A percentile compares a stretch with the other conserved stretches of the same genome.
Evolutionary conservation across 2,888 invertebrate genomes (phyloP).

Genomic region (Proisotoma minuta): DNA sequence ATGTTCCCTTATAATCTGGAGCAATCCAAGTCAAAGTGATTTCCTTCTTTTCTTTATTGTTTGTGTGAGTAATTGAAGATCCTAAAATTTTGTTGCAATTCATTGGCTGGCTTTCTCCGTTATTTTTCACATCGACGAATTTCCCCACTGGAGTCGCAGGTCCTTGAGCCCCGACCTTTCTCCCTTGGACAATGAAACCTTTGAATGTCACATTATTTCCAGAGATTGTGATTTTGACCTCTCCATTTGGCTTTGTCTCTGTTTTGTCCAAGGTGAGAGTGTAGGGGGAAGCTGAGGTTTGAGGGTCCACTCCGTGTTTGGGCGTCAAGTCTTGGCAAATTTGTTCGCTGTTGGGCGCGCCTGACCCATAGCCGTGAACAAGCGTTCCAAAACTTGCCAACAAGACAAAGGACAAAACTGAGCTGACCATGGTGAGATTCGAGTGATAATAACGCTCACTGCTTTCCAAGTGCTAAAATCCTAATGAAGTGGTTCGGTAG

Average conservation of each 20-base stretch:
- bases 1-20: constrained; percentile 29
- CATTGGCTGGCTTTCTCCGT: constrained; percentile 3
- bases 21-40: constrained; percentile 25
- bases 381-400: neutral
- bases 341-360: constrained; percentile 25
- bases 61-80: constrained; percentile 27
- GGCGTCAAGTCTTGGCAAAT: constrained; percentile 31
- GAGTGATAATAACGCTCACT: neutral
- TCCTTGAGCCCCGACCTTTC: constrained; percentile 21
- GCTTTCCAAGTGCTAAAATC: constrained; percentile 2
- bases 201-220: constrained; percentile 13
- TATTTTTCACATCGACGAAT: constrained; percentile 7
- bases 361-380: constrained; percentile 18
- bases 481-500: no score
- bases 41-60: constrained; percentile 11
- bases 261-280: constrained; percentile 17
- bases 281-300: constrained; percentile 19
- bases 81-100: constrained; percentile 13
- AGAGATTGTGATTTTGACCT: constrained; percentile 22
- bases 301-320: constrained; percentile 25
- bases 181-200: constrained; percentile 37
- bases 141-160: constrained; percentile 22
- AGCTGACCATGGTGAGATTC: neutral
- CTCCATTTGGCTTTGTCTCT: constrained; percentile 21
- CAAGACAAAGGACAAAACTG: neutral